Evolutionary conservation across 2,888 invertebrate genomes (phyloP), one percentile per base, ranked within the genome.

Genomic region (Pyrgus malvae): DNA sequence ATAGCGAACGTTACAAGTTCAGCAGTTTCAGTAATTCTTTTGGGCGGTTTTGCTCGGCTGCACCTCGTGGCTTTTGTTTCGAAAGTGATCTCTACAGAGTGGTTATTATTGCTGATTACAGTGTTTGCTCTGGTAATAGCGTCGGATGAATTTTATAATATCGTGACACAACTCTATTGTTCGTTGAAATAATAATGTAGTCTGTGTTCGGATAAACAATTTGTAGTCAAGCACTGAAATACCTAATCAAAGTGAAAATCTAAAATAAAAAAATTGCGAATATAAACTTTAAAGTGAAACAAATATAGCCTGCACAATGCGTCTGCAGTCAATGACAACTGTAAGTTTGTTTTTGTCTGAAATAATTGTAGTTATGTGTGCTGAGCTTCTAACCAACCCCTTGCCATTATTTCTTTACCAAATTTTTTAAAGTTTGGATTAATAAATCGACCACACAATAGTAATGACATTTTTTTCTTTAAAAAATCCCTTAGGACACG

Each of bases 121-220:
- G 62, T 63, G 63, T 60, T 62, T 55, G 55, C 59, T 50, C 55
- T 56, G 57, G 59, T 62, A 63, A 62, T 25, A 35, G 31, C 29
- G 35, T 33, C 44, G 27, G 37, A 23, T 48, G 29, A 25, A 48
- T 60, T 56, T 55, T 55, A 51, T 48, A 54, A 42, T 38, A 37
- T 49, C 44, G 48, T 60, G 62, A 60, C 58, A 60, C 58, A 58
- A 62, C 53, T 58, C 57, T 40, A 58, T 62, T 62, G 61, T 59
- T 58, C 58, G 50, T 44, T 31, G 55, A 53, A 53, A 56, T 60
- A 54, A 60, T 45, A 45, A 37, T 27, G 40, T 31, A 33, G 8
- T 23, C 11, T 27, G 44, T 35, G 45, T 37, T 37, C 37, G 12
- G 21, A 45, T 45, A 37, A 9, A 29, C n/a, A 35, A 16, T 35